Percentiles rank a stretch among this genome's conserved stretches.
Conservation (phyloP, 2,888 invertebrate species). For the Rhagonycha lutea region DNA sequence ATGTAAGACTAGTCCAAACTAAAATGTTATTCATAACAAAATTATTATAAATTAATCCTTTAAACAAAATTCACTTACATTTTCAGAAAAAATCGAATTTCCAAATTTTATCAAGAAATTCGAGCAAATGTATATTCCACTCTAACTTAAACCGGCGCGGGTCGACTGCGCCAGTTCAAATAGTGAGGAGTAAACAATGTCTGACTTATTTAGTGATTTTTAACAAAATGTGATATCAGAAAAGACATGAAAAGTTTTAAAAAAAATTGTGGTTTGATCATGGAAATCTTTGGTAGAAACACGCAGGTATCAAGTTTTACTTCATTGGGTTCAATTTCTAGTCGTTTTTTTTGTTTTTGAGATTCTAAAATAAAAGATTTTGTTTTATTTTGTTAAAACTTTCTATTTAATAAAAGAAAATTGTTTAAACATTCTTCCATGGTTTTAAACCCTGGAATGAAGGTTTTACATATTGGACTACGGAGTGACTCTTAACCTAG, state of each 20-base stretch:
- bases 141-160: not conserved
- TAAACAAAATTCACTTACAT: not conserved
- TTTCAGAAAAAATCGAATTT: not conserved
- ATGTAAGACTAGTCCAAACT: not conserved
- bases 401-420: not conserved
- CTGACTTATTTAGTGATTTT: not conserved
- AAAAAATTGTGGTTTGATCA: not conserved
- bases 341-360: not conserved
- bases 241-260: not conserved
- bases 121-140: not conserved
- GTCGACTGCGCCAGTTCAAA: not conserved
- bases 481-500: not conserved
- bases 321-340: not conserved
- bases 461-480: not conserved
- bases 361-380: not conserved
- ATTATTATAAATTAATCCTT: not conserved
- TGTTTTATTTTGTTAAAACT: not conserved
- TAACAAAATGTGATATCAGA: not conserved
- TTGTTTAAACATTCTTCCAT: not conserved
- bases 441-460: not conserved
- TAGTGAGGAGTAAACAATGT: not conserved
- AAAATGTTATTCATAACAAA: not conserved
- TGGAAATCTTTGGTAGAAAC: constrained; percentile 2
- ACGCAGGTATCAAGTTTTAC: not conserved
- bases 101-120: not conserved